Evolutionary conservation across 2,888 invertebrate genomes (phyloP), one percentile per base, ranked within the genome.

Genomic region (Globia sparganii): DNA sequence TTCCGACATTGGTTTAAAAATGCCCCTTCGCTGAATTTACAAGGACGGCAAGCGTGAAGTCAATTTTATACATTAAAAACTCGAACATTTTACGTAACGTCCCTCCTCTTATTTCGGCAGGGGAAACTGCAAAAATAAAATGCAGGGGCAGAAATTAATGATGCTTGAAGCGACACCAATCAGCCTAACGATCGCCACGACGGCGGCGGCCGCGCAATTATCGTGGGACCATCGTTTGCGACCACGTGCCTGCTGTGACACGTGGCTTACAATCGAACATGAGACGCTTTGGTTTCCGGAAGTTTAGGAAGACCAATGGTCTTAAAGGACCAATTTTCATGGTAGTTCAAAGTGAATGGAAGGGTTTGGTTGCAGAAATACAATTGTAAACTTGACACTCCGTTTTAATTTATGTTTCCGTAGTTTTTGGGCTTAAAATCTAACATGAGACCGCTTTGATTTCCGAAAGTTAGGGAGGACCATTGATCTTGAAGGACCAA

Each of bases 81-180:
- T 46, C 11, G 11, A 49, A 40, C 62, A 61, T 62, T 74, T 59
- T 46, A 61, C 49, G 43, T 66, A 68, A 80, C 72, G 34, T 18
- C 34, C 28, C 49, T 65, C n/a, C 31, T 65, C 37, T 77, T 71
- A 77, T 81, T 80, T 79, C 37, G 65, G 67, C 25, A 56, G 58
- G 62, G 56, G 56, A 37, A n/a, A 56, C 56, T 77, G 77, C 79
- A 83, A 75, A 81, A 81, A 80, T 86, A 86, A 85, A 85, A 79
- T 83, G 81, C 76, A 78, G 62, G 77, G 78, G 72, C 65, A 72
- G 74, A 79, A 86, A 80, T 88, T 87, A 86, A 87, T 82, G 87
- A 87, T 75, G 74, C 80, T 58, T 75, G 69, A 76, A 78, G 80
- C 72, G 85, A 76, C 78, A 72, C 79, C 87, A 88, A 87, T 87